phyloP scores from a whole-genome alignment of 1,140 invertebrate species.

The Vanessa atalanta region DNA sequence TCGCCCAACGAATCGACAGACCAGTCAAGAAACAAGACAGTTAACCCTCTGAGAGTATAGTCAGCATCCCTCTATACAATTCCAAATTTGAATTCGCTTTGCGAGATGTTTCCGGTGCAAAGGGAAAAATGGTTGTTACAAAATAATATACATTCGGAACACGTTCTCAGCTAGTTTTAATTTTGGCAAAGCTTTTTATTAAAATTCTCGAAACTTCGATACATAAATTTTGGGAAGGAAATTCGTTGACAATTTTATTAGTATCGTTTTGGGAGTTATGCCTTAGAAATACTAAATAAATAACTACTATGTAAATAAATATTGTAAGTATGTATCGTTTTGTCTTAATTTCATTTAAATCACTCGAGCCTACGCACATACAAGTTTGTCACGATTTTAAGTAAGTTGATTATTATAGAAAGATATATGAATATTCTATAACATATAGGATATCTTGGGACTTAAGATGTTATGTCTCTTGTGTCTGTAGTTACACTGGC shows the following conservation, averaged over 20 bases:
- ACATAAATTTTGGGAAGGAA: no score
- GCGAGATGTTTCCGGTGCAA: constrained; percentile 43
- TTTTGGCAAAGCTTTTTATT: constrained; percentile 33
- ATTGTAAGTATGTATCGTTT: no score
- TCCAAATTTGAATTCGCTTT: constrained; percentile 60
- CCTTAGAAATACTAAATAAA: not conserved
- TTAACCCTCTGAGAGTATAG: constrained; percentile 30
- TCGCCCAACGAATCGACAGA: not conserved
- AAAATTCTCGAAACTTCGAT: not conserved
- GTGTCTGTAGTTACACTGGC: no score
- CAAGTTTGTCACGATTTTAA: no score
- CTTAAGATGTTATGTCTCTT: no score
- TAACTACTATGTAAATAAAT: no score
- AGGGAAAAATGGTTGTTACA: constrained; percentile 36
- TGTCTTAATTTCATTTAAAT: no score
- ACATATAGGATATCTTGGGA: no score
- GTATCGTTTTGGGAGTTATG: not conserved
- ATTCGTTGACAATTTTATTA: no score
- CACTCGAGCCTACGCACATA: no score
- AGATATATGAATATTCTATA: no score
- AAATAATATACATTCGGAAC: constrained; percentile 41
- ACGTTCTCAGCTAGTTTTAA: constrained; percentile 44
- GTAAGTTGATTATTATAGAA: no score
- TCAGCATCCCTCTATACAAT: constrained; percentile 56
- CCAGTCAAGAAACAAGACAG: not conserved